A percentile compares a stretch with the other conserved stretches of the same genome.
These are phyloP conservation scores for Phaethon lepturus DNA, from an alignment of 2,113 vertebrate genomes.

Conservation along the genomic window DNA sequence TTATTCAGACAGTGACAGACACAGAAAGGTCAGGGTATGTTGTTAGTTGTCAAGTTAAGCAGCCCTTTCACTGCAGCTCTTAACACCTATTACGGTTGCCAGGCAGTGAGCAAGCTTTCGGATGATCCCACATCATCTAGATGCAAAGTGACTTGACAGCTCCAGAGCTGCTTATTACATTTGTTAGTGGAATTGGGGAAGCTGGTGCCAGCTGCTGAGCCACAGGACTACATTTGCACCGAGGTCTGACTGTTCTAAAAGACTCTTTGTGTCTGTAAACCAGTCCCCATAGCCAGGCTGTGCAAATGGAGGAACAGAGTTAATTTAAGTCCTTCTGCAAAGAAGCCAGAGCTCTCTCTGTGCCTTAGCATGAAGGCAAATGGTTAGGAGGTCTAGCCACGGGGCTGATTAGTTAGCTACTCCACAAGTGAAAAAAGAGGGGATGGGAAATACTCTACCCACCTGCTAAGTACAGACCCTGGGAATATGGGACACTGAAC, in stretches of 20 bases:
- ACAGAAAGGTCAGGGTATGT: neutral
- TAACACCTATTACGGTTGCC: constrained; percentile 5
- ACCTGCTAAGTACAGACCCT: neutral
- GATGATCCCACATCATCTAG: constrained; percentile 2
- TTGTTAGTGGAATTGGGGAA: neutral
- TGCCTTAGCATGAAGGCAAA: neutral
- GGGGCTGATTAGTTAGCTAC: neutral
- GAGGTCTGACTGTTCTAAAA: neutral
- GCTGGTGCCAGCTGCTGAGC: neutral
- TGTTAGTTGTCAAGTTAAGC: constrained; percentile 8
- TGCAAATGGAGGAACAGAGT: neutral
- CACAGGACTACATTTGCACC: neutral
- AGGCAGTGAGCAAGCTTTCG: neutral
- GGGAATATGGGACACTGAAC: neutral
- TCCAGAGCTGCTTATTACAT: neutral
- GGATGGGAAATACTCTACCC: neutral
- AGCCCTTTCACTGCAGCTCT: neutral
- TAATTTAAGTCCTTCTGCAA: neutral
- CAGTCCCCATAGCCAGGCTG: rapidly evolving
- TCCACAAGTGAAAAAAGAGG: neutral
- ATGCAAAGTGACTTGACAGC: constrained; percentile 15
- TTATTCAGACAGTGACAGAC: constrained; percentile 22
- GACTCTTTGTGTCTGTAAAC: neutral
- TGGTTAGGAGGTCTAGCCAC: neutral
- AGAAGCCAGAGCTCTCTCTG: neutral